Percentiles rank a stretch among this genome's conserved stretches.
Evolutionary conservation across 2,113 vertebrate species (phyloP).

Genomic region (Lanius collurio): DNA sequence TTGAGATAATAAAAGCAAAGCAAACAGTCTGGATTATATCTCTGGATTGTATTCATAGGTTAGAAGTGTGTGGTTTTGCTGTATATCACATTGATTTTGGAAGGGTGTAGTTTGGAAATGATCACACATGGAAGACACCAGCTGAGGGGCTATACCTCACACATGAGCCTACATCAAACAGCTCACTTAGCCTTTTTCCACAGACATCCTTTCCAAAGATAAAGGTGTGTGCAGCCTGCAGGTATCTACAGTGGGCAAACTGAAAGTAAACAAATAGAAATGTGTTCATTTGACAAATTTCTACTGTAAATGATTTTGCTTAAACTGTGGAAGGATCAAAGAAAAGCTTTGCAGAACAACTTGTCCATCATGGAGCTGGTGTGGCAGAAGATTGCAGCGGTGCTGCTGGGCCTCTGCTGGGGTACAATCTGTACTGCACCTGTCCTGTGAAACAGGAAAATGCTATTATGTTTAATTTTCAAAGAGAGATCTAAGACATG

Average conservation of each 20-base stretch:
- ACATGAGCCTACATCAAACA: background rate
- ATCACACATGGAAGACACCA: background rate
- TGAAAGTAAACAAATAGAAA: background rate
- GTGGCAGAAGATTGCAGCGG: background rate
- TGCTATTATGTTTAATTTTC: background rate
- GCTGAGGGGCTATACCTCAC: background rate
- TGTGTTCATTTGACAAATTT: background rate
- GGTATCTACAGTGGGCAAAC: background rate
- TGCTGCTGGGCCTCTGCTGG: background rate
- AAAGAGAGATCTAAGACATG: background rate
- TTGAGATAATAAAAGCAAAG: background rate
- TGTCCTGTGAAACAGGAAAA: background rate
- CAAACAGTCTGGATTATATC: background rate
- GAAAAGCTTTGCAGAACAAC: background rate
- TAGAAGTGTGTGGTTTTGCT: background rate
- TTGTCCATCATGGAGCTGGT: background rate
- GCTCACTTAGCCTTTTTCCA: background rate
- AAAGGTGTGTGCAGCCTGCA: background rate
- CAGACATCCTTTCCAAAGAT: background rate
- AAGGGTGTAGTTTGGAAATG: background rate
- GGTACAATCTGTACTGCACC: background rate
- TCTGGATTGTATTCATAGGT: background rate
- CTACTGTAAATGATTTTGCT: background rate
- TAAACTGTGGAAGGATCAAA: background rate
- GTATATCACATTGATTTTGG: background rate